Base-by-base conservation (phyloP, 2,888 invertebrate species). In the Harmothoe impar region DNA sequence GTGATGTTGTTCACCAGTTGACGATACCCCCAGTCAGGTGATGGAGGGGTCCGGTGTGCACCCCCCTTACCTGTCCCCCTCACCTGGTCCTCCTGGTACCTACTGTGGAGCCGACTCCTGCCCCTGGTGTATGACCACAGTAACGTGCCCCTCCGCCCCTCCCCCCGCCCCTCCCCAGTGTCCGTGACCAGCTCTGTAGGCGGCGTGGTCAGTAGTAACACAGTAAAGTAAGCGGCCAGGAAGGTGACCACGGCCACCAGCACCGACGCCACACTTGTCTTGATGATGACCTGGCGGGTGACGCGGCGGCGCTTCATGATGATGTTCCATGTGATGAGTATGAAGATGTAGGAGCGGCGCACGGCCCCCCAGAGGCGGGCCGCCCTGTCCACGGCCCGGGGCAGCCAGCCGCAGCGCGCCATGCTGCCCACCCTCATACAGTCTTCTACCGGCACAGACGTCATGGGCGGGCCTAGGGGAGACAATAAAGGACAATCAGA, bases 241-340 rank as follows among this genome's bases (percentile, higher is more conserved):
- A 89, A 89, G 35, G 68, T 35, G 68, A 68, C 25, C 17, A 89
- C 68, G 35, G 89, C 68, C 25, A 89, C 68, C 17, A 89, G 89
- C 0, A 68, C 68, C 0, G 89, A 89, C 33, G 68, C 68, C 20
- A 89, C 89, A 31, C 62, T 89, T 15, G 89, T 68, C 68, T 89
- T 89, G n/a, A 89, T 17, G 15, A 89, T n/a, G 7, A 86, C 54
- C 68, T 89, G 89, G 17, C 89, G 12, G 0, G 89, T 68, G n/a
- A 89, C 35, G 12, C 89, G 89, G 62, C 89, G 62, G 33, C n/a
- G 29, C n/a, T 56, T 89, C 33, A 35, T 62, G 29, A 89, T 62
- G 31, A 86, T 17, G 86, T 86, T 52, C 54, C 86, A 86, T 0
- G 86, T 54, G 86, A 86, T 86, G 25, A 52, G 86, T 52, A 86